Percentiles rank a stretch among this genome's conserved stretches.
phyloP scores from a whole-genome alignment of 1,140 invertebrate species.

The Thereuonema tuberculata region DNA sequence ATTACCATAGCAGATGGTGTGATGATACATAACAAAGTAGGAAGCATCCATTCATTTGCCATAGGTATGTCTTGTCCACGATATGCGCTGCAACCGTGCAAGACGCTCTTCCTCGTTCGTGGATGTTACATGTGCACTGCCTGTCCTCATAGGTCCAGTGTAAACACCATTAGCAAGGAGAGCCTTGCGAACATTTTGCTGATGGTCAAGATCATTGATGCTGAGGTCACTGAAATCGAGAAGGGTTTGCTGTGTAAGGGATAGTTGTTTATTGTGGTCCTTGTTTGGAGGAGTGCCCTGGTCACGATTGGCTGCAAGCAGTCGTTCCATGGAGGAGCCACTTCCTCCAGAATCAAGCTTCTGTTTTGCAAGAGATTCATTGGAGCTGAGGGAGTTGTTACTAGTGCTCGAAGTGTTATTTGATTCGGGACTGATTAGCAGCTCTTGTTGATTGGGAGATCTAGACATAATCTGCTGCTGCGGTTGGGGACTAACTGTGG shows the following conservation, averaged over 20 bases:
- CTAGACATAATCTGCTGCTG: too few species aligned
- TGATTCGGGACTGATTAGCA: constrained; percentile 6
- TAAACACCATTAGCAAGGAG: neutral
- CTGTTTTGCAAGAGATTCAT: constrained; percentile 4
- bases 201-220: neutral
- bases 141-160: neutral
- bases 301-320: neutral
- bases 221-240: constrained; percentile 1
- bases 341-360: neutral
- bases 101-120: constrained; percentile 30
- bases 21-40: too few species aligned
- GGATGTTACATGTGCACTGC: neutral
- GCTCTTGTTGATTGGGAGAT: constrained; percentile 14
- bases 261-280: neutral
- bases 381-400: constrained; percentile 10
- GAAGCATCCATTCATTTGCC: too few species aligned
- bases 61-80: constrained; percentile 63
- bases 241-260: neutral
- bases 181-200: neutral
- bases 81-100: constrained; percentile 59
- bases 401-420: constrained; percentile 1
- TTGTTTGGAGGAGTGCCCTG: neutral
- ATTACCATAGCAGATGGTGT: too few species aligned
- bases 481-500: neutral
- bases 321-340: neutral